Evolutionary conservation across 2,113 vertebrate species (phyloP).

Genomic region (Myanophis thanlyinensis): DNA sequence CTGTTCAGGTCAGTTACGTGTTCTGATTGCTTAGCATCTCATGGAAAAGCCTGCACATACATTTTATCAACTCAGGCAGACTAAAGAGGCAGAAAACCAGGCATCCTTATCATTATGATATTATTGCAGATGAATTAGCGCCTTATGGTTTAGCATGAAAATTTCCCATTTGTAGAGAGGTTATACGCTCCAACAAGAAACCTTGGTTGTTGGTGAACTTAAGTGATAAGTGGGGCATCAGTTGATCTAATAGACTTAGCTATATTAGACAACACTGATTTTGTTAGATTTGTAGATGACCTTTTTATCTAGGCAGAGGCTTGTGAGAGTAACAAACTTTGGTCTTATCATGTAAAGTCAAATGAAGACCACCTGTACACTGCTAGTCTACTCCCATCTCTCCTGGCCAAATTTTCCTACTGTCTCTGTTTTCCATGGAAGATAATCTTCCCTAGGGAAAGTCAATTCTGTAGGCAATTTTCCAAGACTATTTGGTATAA

Average conservation of each 20-base stretch:
- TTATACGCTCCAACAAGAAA: background rate
- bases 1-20: slow-evolving; percentile 17
- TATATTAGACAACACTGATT: slow-evolving; percentile 47
- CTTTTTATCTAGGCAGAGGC: slow-evolving; percentile 50
- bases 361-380: slow-evolving; percentile 65
- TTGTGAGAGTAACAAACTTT: slow-evolving; percentile 42
- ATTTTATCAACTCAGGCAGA: slow-evolving; percentile 12
- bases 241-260: slow-evolving; percentile 35
- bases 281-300: slow-evolving; percentile 37
- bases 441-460: slow-evolving; percentile 69
- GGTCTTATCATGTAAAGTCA: slow-evolving; percentile 58
- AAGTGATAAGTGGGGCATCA: background rate
- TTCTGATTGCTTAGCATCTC: slow-evolving; percentile 7
- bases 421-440: slow-evolving; percentile 65
- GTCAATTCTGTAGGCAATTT: slow-evolving; percentile 71
- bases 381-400: slow-evolving; percentile 60
- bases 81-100: slow-evolving; percentile 4
- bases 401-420: slow-evolving; percentile 58
- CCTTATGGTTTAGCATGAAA: slow-evolving; percentile 14
- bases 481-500: slow-evolving; percentile 72
- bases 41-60: background rate
- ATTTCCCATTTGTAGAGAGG: background rate
- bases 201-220: slow-evolving; percentile 8
- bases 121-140: slow-evolving; percentile 3
- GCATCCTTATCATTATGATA: background rate